phyloP scores from a whole-genome alignment of 2,888 invertebrate genomes.

The Drosophila glabriapex region DNA sequence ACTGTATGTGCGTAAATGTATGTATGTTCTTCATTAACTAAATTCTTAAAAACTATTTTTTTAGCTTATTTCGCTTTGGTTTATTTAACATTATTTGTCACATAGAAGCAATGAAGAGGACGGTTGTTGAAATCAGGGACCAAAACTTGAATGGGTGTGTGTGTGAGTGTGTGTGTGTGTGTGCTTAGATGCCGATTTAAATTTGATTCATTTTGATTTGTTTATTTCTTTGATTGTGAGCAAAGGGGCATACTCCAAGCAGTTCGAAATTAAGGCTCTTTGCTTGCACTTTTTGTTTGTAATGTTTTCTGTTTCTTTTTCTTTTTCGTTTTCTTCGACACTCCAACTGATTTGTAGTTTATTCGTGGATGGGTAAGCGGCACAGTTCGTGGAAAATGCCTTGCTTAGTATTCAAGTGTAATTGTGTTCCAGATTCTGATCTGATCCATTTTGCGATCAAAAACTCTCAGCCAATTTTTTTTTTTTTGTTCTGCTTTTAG shows the following conservation, averaged over 20 bases:
- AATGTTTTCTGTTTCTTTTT: not conserved
- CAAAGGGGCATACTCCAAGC: slow-evolving; percentile 65
- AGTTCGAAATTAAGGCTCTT: slow-evolving; percentile 47
- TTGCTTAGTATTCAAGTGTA: not conserved
- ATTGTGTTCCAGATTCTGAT: slow-evolving; percentile 3
- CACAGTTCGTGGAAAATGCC: not conserved
- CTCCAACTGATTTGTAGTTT: slow-evolving; percentile 7
- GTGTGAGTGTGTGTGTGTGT: slow-evolving; percentile 14
- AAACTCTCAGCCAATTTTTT: slow-evolving; percentile 22
- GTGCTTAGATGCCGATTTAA: slow-evolving; percentile 41
- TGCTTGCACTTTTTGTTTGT: slow-evolving; percentile 10
- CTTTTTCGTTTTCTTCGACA: not conserved
- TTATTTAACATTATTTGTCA: slow-evolving; percentile 76
- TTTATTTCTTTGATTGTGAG: slow-evolving; percentile 57
- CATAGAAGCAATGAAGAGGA: slow-evolving; percentile 80
- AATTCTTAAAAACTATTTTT: slow-evolving; percentile 11
- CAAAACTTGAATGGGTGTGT: slow-evolving; percentile 31
- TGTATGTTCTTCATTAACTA: slow-evolving; percentile 16
- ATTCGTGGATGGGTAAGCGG: slow-evolving; percentile 8
- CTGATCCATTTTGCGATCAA: not conserved
- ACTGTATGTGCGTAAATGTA: not conserved
- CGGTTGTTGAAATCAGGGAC: slow-evolving; percentile 73
- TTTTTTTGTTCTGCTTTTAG: not conserved
- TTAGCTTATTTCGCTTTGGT: slow-evolving; percentile 15
- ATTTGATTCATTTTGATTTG: slow-evolving; percentile 19